Conservation (phyloP, 53 echinoderm and acorn worm species). For the Henricia sp. region DNA sequence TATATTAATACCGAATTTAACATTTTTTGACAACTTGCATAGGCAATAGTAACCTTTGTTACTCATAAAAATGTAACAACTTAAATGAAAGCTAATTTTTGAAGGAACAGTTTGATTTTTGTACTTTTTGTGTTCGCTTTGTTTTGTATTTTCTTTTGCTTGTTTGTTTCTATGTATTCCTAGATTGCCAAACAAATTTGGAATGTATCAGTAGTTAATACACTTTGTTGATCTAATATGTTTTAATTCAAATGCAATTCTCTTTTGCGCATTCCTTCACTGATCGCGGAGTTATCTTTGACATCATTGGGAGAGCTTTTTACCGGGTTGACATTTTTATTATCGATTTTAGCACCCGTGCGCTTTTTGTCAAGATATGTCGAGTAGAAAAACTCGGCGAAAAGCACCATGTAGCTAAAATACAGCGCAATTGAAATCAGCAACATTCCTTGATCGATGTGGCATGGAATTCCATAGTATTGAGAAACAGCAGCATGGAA, state of each 20-base stretch:
- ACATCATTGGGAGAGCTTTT: background rate
- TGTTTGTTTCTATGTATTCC: too few relatives aligned
- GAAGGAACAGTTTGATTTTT: too few relatives aligned
- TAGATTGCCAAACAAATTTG: too few relatives aligned
- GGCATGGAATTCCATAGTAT: slow-evolving; percentile 59
- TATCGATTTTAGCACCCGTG: background rate
- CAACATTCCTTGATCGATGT: slow-evolving; percentile 52
- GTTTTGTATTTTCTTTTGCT: too few relatives aligned
- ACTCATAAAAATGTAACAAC: too few relatives aligned
- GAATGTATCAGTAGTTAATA: too few relatives aligned
- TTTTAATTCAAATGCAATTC: slow-evolving; percentile 5
- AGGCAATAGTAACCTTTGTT: too few relatives aligned
- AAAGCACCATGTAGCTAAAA: slow-evolving; percentile 85
- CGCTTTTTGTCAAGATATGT: slow-evolving; percentile 57
- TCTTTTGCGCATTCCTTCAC: slow-evolving; percentile 4
- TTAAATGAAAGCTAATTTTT: too few relatives aligned
- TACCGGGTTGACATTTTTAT: background rate
- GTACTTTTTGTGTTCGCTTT: too few relatives aligned
- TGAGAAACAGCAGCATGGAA: slow-evolving; percentile 65
- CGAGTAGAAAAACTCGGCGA: slow-evolving; percentile 85
- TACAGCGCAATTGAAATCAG: slow-evolving; percentile 72
- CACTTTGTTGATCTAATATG: too few relatives aligned
- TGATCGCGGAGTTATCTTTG: background rate
- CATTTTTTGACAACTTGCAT: too few relatives aligned
- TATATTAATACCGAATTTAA: too few relatives aligned